A percentile compares a stretch with the other conserved stretches of the same genome.
Conservation (phyloP, 2,797 vertebrate genomes). For the Platalea minor region DNA sequence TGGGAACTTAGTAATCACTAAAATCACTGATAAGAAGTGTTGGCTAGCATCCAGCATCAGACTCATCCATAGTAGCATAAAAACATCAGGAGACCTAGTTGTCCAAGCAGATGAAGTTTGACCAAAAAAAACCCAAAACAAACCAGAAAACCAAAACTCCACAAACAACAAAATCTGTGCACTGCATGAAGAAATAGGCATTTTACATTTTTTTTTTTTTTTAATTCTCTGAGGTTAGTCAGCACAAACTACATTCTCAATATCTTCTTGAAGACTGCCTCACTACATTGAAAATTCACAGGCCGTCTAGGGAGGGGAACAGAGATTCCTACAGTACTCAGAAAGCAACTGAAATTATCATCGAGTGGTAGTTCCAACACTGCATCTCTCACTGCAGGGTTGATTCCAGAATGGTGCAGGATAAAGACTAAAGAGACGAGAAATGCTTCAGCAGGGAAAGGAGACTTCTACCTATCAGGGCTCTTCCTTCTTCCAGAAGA, state of each 20-base stretch:
- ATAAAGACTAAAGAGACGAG: not conserved
- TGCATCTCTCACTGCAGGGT: not conserved
- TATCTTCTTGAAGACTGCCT: not conserved
- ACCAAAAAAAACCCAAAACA: not conserved
- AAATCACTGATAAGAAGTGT: not conserved
- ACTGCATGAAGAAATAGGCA: not conserved
- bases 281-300: not conserved
- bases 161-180: not conserved
- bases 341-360: not conserved
- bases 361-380: rapidly evolving
- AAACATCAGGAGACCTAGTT: not conserved
- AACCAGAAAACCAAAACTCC: not conserved
- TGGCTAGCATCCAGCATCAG: not conserved
- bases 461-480: not conserved
- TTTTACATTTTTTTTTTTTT: not conserved
- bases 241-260: not conserved
- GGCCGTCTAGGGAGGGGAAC: not conserved
- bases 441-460: not conserved
- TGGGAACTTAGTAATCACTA: not conserved
- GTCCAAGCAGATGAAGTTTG: not conserved
- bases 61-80: rapidly evolving
- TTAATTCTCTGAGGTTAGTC: not conserved
- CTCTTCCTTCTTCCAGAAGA: not conserved
- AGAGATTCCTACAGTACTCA: not conserved
- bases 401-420: not conserved